phyloP scores from a whole-genome alignment of 1,140 invertebrate species.

The Archegozetes longisetosus region DNA sequence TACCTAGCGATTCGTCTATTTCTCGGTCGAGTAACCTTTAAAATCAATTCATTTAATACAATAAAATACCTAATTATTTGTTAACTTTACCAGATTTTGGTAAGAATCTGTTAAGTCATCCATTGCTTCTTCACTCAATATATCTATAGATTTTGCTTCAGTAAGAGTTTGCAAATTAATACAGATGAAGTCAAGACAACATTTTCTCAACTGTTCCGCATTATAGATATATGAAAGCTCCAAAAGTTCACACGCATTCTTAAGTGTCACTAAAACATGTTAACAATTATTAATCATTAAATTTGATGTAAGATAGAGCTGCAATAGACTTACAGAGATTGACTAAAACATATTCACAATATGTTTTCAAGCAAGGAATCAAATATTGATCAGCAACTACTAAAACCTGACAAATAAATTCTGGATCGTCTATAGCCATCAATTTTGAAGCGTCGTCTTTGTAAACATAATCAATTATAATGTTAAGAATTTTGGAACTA shows the following conservation, averaged over 20 bases:
- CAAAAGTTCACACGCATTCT: slow-evolving; percentile 48
- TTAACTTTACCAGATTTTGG: slow-evolving; percentile 30
- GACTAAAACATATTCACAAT: slow-evolving; percentile 44
- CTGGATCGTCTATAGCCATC: slow-evolving; percentile 32
- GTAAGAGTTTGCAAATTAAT: slow-evolving; percentile 47
- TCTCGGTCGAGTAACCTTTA: background rate
- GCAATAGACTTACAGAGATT: too few relatives aligned
- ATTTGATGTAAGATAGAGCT: too few relatives aligned
- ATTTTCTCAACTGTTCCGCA: slow-evolving; percentile 43
- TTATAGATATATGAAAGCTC: slow-evolving; percentile 49
- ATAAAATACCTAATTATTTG: background rate
- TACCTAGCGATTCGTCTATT: background rate
- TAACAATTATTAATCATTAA: too few relatives aligned
- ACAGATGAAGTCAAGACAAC: slow-evolving; percentile 50
- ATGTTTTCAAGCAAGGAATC: slow-evolving; percentile 42
- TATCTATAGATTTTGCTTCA: slow-evolving; percentile 43
- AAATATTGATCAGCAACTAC: slow-evolving; percentile 52
- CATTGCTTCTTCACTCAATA: slow-evolving; percentile 38
- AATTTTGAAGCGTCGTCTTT: slow-evolving; percentile 40
- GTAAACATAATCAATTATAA: slow-evolving; percentile 48
- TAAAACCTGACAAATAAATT: slow-evolving; percentile 44
- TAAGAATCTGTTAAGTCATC: slow-evolving; percentile 44
- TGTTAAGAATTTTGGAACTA: slow-evolving; percentile 36
- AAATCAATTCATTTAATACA: background rate
- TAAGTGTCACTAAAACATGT: too few relatives aligned